Base-by-base conservation (phyloP, 1,140 invertebrate genomes). In the Saccostrea cuccullata region DNA sequence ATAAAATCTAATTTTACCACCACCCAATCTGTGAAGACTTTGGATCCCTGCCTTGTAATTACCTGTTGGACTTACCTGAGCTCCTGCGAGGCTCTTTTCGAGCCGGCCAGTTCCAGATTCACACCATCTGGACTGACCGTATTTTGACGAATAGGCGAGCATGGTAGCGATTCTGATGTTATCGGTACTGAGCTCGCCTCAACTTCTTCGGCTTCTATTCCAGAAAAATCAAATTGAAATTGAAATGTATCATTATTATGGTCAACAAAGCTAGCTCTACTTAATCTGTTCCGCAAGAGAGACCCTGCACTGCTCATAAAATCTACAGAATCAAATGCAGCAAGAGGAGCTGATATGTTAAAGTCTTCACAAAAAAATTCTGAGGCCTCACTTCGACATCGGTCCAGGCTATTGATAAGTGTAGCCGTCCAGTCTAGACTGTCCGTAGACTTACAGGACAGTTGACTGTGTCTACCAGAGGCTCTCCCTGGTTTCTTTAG, bases 211-310 rank as follows among this genome's bases (percentile, higher is more conserved):
- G 9, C 26, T 86, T 92, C 91, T 92, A 92, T 88, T 91, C 90
- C 91, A 90, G 91, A 92, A 92, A 92, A 92, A 92, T 92, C 91
- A 92, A 92, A 92, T 92, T 92, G 89, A 91, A 91, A 91, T 89
- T 90, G 86, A 90, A 92, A 92, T 85, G 89, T 90, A 88, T 92
- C 91, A 91, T 90, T 90, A 58, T 88, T 86, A 90, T 91, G 89
- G 83, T 90, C 88, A 86, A 92, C 83, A 67, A 73, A 82, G 83
- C 87, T 88, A 67, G 85, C 84, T 86, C 73, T 90, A 85, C 84
- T 88, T 77, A 67, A 87, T 73, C 56, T 56, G 83, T 88, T 90
- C 55, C 82, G 20, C 55, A 82, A 67, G 15, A 89, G 84, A 82
- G 83, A 60, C 23, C 70, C 86, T 64, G 89, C 85, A 87, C 90